Evolutionary conservation across 1,140 invertebrate genomes (phyloP), one percentile per base, ranked within the genome.

Genomic region (Leptoteleia sp.): DNA sequence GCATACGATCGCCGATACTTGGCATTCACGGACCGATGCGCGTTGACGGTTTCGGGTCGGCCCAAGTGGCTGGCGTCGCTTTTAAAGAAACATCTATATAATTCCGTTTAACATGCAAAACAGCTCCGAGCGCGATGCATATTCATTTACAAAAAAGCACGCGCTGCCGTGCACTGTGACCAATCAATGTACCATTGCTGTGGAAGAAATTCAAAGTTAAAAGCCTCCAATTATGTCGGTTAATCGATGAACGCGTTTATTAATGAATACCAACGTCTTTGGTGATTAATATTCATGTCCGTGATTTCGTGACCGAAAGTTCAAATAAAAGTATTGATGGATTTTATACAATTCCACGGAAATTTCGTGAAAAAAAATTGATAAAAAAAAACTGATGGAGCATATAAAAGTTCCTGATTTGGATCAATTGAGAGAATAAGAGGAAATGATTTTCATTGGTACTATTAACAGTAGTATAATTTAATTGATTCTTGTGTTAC

Each of bases 81-180:
- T 55, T 59, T 65, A 31, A 77, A 65, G 52, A 71, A 68, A 68
- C 48, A 35, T 57, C 48, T 38, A 29, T 27, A 45, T 75, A 42
- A 61, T 67, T 71, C 33, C 57, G 45, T 71, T 78, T 71, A 65
- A 64, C 59, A 77, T 77, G 75, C 75, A 71, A 77, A 75, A 48
- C 42, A 52, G 50, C 35, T 50, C 33, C 15, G 29, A 25, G 27
- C 35, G 33, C 33, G 65, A 38, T 77, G 65, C 65, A 71, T 77
- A 71, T 77, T 77, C 65, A 77, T 77, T 71, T 64, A 54, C 43
- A 64, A 64, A 59, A 64, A 68, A 68, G 57, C 65, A 37, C 57
- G 50, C 48, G 37, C 19, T 27, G 12, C 17, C n/a, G 38, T n/a
- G 19, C 54, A 12, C 37, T 45, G 47, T 40, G 37, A 62, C 57